Evolutionary conservation across 2,888 invertebrate species (phyloP).

Genomic region (Allygus modestus): DNA sequence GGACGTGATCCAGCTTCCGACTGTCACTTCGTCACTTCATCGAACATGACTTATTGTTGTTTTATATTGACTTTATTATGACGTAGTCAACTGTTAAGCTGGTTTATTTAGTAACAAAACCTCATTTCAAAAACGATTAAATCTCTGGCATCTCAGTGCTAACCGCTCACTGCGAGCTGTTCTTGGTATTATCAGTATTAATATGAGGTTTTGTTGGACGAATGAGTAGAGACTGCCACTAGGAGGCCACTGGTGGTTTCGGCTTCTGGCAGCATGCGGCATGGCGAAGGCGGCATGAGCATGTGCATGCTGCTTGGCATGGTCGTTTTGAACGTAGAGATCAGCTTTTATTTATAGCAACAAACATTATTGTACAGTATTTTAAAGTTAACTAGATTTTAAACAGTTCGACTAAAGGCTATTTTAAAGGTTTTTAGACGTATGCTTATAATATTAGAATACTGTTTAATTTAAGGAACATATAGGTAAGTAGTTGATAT

Average conservation of each 20-base stretch:
- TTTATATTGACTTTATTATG: constrained; percentile 46
- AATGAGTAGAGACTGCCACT: constrained; percentile 45
- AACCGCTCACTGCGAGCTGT: neutral
- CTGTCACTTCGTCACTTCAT: neutral
- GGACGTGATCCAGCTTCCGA: constrained; percentile 42
- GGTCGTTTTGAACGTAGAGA: constrained; percentile 9
- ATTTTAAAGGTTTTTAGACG: neutral
- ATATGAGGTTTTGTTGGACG: constrained; percentile 51
- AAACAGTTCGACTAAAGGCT: neutral
- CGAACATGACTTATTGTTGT: neutral
- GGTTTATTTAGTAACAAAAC: constrained; percentile 40
- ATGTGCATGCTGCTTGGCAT: constrained; percentile 38
- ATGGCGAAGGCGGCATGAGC: constrained; percentile 33
- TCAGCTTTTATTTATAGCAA: neutral
- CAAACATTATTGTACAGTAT: too few species aligned
- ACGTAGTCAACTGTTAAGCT: constrained; percentile 56
- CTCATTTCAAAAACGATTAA: constrained; percentile 30
- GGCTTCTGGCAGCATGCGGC: constrained; percentile 32
- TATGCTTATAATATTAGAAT: neutral
- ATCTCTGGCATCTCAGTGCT: neutral
- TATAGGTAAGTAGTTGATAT: neutral
- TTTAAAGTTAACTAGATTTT: neutral
- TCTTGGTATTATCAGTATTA: neutral
- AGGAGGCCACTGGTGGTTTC: constrained; percentile 53
- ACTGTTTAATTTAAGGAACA: neutral